Percentiles rank a stretch among this genome's conserved stretches.
These are phyloP conservation scores for Latrodectus hesperus DNA, from an alignment of 2,888 invertebrate genomes.

Conservation along the genomic window DNA sequence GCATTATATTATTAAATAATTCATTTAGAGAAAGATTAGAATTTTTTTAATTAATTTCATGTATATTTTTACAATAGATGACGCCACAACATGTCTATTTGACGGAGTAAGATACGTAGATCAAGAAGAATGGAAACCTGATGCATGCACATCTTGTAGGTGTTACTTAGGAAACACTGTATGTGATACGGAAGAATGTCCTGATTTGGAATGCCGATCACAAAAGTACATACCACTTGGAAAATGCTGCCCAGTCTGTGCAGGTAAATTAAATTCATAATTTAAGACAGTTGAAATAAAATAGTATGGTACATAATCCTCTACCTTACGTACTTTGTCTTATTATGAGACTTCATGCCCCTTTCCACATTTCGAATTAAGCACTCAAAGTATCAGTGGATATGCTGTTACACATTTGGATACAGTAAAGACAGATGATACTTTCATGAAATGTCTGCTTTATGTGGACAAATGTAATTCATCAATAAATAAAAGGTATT, in stretches of 20 bases:
- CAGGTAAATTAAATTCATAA: slow-evolving; percentile 72
- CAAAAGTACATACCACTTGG: slow-evolving; percentile 76
- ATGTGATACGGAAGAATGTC: slow-evolving; percentile 78
- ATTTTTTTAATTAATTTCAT: not conserved
- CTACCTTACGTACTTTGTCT: too few species aligned
- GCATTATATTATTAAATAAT: too few species aligned
- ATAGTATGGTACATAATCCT: too few species aligned
- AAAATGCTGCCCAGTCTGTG: slow-evolving; percentile 76
- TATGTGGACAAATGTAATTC: too few species aligned
- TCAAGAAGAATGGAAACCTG: slow-evolving; percentile 82
- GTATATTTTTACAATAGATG: slow-evolving; percentile 29
- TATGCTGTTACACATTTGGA: too few species aligned
- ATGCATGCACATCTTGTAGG: slow-evolving; percentile 83
- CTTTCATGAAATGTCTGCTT: too few species aligned
- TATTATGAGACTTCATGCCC: too few species aligned
- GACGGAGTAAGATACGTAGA: slow-evolving; percentile 81
- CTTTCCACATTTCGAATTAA: too few species aligned
- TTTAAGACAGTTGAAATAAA: too few species aligned
- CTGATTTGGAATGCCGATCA: slow-evolving; percentile 74
- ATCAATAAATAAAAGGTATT: too few species aligned
- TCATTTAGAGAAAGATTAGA: not conserved
- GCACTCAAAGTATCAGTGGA: too few species aligned
- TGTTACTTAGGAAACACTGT: slow-evolving; percentile 81
- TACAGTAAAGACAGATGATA: too few species aligned
- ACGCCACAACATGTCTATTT: slow-evolving; percentile 74